phyloP scores from a whole-genome alignment of 1,140 invertebrate species.

The Drosophila nannoptera region DNA sequence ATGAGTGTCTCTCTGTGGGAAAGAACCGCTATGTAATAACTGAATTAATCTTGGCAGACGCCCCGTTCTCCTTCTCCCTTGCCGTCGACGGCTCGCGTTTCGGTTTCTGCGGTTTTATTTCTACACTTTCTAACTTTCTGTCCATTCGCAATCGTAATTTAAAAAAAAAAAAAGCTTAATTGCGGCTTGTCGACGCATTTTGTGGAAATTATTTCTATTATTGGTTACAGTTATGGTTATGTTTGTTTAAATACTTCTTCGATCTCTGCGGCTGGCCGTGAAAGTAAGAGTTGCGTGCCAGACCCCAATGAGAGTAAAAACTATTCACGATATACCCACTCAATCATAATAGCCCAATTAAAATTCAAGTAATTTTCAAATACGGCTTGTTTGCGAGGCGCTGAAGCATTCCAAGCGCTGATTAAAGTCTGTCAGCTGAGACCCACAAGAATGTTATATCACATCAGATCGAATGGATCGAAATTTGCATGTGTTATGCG shows the following conservation, averaged over 20 bases:
- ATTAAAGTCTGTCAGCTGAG: background rate
- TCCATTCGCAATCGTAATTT: constrained; percentile 24
- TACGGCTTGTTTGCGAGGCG: background rate
- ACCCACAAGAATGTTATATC: constrained; percentile 27
- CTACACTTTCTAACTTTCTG: constrained; percentile 66
- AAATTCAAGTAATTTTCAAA: constrained; percentile 1
- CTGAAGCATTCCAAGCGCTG: background rate
- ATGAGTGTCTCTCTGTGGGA: background rate
- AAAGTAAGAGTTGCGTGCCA: constrained; percentile 71
- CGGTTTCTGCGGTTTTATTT: constrained; percentile 17
- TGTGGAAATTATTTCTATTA: constrained; percentile 27
- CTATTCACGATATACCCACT: constrained; percentile 1
- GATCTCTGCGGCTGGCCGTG: constrained; percentile 49
- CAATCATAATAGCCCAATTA: constrained; percentile 6
- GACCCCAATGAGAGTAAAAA: constrained; percentile 7
- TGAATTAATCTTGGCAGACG: constrained; percentile 5
- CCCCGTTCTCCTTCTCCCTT: background rate
- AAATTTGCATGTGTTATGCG: no score
- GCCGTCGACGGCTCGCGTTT: constrained; percentile 8
- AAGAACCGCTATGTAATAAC: constrained; percentile 41
- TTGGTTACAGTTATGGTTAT: constrained; percentile 22
- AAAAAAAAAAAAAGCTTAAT: constrained; percentile 38
- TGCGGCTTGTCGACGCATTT: constrained; percentile 34
- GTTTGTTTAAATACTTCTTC: constrained; percentile 25
- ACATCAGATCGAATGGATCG: background rate